Conservation (phyloP, 37 sponge, comb jelly and placozoan species). For the Spongilla lacustris region DNA sequence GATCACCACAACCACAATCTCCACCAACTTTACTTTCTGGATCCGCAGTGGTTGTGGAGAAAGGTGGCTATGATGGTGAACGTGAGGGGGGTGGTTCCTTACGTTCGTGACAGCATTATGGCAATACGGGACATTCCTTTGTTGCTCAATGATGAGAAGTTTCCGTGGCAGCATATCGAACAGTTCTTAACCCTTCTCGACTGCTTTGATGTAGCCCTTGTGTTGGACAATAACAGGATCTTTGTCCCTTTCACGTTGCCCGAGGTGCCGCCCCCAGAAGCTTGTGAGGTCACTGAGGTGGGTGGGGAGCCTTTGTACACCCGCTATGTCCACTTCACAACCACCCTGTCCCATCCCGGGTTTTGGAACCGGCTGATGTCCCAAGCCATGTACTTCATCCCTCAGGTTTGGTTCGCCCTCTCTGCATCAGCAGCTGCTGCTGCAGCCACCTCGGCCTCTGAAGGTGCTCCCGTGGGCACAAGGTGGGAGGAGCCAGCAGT, state of each 20-base stretch:
- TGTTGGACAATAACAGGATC: slow-evolving; percentile 75
- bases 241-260: slow-evolving; percentile 88
- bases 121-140: not conserved
- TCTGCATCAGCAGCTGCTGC: slow-evolving; percentile 12
- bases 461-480: not conserved
- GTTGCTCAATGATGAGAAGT: slow-evolving; percentile 26
- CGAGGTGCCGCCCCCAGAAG: slow-evolving; percentile 35
- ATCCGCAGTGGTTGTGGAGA: slow-evolving; percentile 72
- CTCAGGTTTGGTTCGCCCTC: slow-evolving; percentile 39
- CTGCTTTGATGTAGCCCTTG: slow-evolving; percentile 84
- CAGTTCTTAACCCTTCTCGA: slow-evolving; percentile 74
- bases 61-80: slow-evolving; percentile 47
- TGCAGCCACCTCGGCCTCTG: not conserved
- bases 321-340: slow-evolving; percentile 48
- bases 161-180: slow-evolving; percentile 39
- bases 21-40: slow-evolving; percentile 63
- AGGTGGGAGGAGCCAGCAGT: not conserved
- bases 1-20: slow-evolving; percentile 59
- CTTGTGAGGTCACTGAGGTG: not conserved
- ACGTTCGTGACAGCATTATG: slow-evolving; percentile 43
- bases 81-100: slow-evolving; percentile 19
- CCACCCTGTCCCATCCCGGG: slow-evolving; percentile 64
- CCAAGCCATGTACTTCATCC: slow-evolving; percentile 67
- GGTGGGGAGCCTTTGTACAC: slow-evolving; percentile 9
- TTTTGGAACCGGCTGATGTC: slow-evolving; percentile 91